Base-by-base conservation (phyloP, 2,113 vertebrate species). In the Gavialis gangeticus region DNA sequence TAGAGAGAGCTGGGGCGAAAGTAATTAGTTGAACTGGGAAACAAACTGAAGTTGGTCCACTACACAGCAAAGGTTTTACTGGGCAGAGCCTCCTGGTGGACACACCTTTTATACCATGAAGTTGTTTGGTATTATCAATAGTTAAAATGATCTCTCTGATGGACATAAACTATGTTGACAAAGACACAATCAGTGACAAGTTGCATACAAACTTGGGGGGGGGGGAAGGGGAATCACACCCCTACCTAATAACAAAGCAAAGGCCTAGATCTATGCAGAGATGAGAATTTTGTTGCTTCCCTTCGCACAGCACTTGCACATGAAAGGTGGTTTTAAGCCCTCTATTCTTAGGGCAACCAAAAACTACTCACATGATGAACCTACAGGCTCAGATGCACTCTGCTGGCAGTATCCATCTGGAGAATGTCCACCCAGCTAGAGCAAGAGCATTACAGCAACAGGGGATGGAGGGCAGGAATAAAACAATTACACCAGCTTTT, bases 371-470 rank as follows among this genome's bases (percentile, higher is more conserved):
- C 30, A 67, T 63, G 18, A 66, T 67, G 78, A 76, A 16, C 0
- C 0, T 13, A 4, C 92, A 46, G 75, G 67, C 57, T 89, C 80
- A 60, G 25, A 10, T 58, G 21, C 30, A 2, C 55, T 37, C 18
- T 71, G 67, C 30, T 4, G 11, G 30, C 69, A 69, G 34, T 22
- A 73, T 30, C 19, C 30, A 46, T 12, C 4, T 17, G 8, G 18
- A 17, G 22, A 28, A 25, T 85, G 79, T 28, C 11, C 10, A 6
- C n/a, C 69, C 27, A 2, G 27, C 75, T 58, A 3, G 17, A 25
- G 34, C 0, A 0, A 90, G 7, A 0, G 0, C 13, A 69, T 5
- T 30, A 46, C 57, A 82, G 3, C 16, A 83, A 85, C 4, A 46
- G 24, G 30, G 77, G 64, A 24, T 60, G 73, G 66, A 80, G 19